A percentile compares a stretch with the other conserved stretches of the same genome.
Evolutionary conservation across 2,888 invertebrate species (phyloP).

Genomic region (Germaria angustata): DNA sequence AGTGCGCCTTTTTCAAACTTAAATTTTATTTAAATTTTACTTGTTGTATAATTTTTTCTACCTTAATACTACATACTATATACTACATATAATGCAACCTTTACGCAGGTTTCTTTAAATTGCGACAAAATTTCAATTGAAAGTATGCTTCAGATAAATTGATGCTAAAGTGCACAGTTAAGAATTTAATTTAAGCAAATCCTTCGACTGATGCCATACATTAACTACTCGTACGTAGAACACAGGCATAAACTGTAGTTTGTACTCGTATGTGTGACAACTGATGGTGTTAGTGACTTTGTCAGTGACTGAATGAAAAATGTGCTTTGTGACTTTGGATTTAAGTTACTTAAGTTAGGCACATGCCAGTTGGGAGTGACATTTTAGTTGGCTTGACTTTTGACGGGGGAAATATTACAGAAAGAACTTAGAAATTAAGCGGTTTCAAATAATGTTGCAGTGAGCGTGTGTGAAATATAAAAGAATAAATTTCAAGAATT

Average conservation of each 20-base stretch:
- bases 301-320: conserved; percentile 24
- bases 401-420: not conserved
- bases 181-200: conserved; percentile 60
- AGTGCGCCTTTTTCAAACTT: too few species aligned
- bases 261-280: conserved; percentile 15
- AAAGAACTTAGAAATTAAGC: not conserved
- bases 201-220: conserved; percentile 36
- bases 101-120: not conserved
- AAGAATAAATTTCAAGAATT: too few species aligned
- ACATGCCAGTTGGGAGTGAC: conserved; percentile 41
- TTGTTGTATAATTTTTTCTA: too few species aligned
- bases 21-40: too few species aligned
- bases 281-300: conserved; percentile 6
- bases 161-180: conserved; percentile 54
- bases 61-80: too few species aligned
- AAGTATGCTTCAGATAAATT: conserved; percentile 53
- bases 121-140: not conserved
- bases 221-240: not conserved
- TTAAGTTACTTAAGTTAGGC: conserved; percentile 34
- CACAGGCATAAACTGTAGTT: not conserved
- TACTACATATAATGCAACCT: too few species aligned
- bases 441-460: not conserved
- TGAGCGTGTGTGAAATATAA: too few species aligned
- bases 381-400: conserved; percentile 22
- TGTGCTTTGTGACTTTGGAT: conserved; percentile 34